A percentile compares a stretch with the other conserved stretches of the same genome.
Conservation (phyloP, 2,113 vertebrate genomes). For the Columbina picui region DNA sequence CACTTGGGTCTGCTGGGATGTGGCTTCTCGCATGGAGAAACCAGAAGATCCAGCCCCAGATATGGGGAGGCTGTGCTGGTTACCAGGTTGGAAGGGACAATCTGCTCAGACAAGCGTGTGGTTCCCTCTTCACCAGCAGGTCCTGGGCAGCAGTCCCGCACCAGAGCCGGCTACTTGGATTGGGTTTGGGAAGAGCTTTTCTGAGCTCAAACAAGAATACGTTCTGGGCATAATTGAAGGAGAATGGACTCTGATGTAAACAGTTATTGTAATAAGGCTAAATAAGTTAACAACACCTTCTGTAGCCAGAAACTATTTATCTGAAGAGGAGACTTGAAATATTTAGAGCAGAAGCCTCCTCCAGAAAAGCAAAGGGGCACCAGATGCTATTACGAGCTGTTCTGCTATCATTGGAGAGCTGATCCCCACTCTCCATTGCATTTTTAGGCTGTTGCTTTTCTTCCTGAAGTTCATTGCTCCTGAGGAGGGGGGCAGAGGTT, state of each 20-base stretch:
- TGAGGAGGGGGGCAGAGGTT: not conserved
- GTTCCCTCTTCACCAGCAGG: accelerated
- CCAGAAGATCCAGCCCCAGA: not conserved
- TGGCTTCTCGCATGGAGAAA: not conserved
- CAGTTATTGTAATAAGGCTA: not conserved
- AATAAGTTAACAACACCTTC: not conserved
- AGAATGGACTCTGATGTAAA: not conserved
- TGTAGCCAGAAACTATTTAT: not conserved
- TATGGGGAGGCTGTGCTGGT: not conserved
- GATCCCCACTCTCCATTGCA: not conserved
- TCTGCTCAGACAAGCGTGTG: accelerated
- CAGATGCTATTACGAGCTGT: not conserved
- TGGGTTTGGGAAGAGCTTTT: not conserved
- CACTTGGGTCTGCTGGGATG: not conserved
- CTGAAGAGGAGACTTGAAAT: not conserved
- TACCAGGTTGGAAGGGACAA: not conserved
- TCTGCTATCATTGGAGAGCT: not conserved
- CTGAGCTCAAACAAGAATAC: not conserved
- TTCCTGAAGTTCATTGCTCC: not conserved
- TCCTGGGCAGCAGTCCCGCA: not conserved
- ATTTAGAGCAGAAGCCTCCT: not conserved
- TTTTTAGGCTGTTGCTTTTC: not conserved
- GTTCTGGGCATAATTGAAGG: not conserved
- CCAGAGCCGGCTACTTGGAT: accelerated
- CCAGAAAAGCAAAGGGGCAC: not conserved